These are phyloP conservation scores for Orbicella faveolata DNA, from an alignment of 64 coral and sea anemone species.

Conservation along the genomic window DNA sequence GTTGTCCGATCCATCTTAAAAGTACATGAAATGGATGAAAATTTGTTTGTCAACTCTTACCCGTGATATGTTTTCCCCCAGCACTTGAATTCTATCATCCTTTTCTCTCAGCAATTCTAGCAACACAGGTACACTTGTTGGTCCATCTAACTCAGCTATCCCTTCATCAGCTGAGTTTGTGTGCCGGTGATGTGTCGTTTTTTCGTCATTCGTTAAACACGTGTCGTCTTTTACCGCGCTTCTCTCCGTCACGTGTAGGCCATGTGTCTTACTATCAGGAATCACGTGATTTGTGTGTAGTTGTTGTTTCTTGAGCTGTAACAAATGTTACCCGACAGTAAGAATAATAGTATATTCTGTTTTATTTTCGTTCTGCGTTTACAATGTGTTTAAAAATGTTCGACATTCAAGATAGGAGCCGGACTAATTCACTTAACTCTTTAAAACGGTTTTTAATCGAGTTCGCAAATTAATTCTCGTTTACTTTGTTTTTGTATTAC, in stretches of 20 bases:
- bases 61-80: conserved; percentile 37
- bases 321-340: not conserved
- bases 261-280: not conserved
- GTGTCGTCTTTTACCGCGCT: not conserved
- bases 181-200: not conserved
- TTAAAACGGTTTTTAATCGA: too few species aligned
- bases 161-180: conserved; percentile 55
- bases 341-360: too few species aligned
- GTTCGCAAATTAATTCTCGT: too few species aligned
- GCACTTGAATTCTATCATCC: conserved; percentile 54
- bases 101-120: conserved; percentile 65
- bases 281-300: not conserved
- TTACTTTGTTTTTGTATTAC: not conserved
- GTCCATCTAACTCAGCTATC: conserved; percentile 70
- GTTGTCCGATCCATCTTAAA: too few species aligned
- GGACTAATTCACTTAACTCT: too few species aligned
- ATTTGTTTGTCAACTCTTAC: conserved; percentile 18
- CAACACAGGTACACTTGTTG: conserved; percentile 40
- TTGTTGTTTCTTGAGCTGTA: not conserved
- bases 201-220: not conserved
- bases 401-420: too few species aligned
- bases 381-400: too few species aligned
- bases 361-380: too few species aligned
- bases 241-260: not conserved
- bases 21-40: too few species aligned